Evolutionary conservation across 2,888 invertebrate species (phyloP), one percentile per base, ranked within the genome.

Genomic region (Leptothorax acervorum): DNA sequence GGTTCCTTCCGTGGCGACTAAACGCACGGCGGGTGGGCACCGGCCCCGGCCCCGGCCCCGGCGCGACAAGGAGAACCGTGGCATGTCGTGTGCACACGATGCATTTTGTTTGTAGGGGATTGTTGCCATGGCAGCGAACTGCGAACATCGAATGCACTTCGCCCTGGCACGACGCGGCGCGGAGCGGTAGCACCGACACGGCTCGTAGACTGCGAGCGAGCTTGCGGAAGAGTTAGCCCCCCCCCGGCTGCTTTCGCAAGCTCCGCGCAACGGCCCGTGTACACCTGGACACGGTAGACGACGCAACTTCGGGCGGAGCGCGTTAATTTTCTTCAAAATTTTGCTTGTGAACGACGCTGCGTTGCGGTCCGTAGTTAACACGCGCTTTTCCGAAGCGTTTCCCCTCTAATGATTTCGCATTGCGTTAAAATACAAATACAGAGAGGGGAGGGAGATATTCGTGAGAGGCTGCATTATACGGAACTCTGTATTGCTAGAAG

Each of bases 91-190:
- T 71, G 85, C 83, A 71, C 68, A 71, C 78, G 84, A 85, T 75
- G 90, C 89, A 91, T 92, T 91, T 92, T 91, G 91, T 92, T 92
- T 91, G 90, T 88, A 88, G 89, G 91, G 89, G 89, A 88, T 86
- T 83, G 92, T 92, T 87, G 88, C 91, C 91, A 92, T 92, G 91
- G 90, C 84, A 90, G 85, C 90, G 76, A 79, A 84, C 85, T 85
- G 86, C 87, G 86, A 85, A 83, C 91, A 92, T 91, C 90, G 90
- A 89, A 89, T 91, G 88, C 88, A 89, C 85, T 91, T 89, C 85
- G 87, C 85, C 87, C 82, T 42, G 74, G 75, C 48, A 66, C 70
- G 81, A 60, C 51, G 28, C 55, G 42, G 39, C 78, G 75, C 65
- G 63, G 51, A 6, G 51, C 75, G 79, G 79, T 55, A 62, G n/a